phyloP scores from a whole-genome alignment of 64 coral and sea anemone species.

The Platygyra sinensis region DNA sequence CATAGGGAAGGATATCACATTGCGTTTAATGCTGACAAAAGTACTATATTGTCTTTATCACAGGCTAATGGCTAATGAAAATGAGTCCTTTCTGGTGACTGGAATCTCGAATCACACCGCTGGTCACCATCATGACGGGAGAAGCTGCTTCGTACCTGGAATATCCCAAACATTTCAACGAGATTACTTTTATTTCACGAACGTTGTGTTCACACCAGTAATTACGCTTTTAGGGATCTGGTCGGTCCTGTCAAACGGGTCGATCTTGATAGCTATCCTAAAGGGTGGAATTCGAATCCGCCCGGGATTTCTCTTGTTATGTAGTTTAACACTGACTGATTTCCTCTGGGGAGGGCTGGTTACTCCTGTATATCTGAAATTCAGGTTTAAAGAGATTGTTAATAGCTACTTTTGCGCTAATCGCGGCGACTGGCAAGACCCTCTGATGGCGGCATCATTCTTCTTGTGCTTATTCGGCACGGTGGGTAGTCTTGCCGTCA shows the following conservation, averaged over 20 bases:
- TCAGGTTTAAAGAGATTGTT: background rate
- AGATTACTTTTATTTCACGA: background rate
- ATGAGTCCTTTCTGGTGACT: too few relatives aligned
- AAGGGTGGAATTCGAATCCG: background rate
- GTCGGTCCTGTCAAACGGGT: background rate
- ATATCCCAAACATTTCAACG: background rate
- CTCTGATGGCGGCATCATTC: background rate
- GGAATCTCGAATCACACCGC: background rate
- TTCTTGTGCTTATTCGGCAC: background rate
- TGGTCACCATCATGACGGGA: background rate
- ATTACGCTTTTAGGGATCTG: background rate
- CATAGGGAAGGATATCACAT: too few relatives aligned
- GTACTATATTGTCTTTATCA: background rate
- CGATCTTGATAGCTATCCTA: background rate
- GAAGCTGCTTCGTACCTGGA: background rate
- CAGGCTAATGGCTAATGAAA: background rate
- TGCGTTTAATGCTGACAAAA: background rate
- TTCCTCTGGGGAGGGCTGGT: background rate
- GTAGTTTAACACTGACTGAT: background rate
- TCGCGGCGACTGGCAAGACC: background rate
- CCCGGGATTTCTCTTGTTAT: background rate
- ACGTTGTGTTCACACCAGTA: background rate
- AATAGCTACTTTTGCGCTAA: background rate
- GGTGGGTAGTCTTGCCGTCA: background rate
- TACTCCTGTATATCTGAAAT: background rate